These are phyloP conservation scores for Archocentrus centrarchus DNA, from an alignment of 2,113 vertebrate species.

Conservation along the genomic window DNA sequence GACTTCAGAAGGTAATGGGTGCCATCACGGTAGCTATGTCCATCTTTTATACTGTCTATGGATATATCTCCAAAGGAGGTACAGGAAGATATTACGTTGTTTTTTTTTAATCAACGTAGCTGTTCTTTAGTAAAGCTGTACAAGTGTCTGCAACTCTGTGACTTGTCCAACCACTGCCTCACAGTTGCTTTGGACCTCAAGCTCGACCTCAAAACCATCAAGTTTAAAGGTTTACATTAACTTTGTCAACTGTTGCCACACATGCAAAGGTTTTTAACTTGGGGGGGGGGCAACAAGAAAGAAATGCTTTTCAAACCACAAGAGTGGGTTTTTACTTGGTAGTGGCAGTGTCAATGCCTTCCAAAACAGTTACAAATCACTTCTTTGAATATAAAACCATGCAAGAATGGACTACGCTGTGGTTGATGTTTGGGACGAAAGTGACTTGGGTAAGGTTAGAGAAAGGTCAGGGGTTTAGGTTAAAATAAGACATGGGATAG, in stretches of 20 bases:
- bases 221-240: neutral
- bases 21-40: neutral
- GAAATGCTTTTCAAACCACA: no score
- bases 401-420: neutral
- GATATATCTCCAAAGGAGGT: neutral
- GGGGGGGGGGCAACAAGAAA: no score
- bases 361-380: neutral
- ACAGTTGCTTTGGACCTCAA: neutral
- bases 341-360: neutral
- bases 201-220: neutral
- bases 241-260: neutral
- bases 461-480: constrained; percentile 11
- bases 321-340: neutral
- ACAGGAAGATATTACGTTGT: neutral
- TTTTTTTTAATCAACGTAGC: neutral
- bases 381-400: neutral
- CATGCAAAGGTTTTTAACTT: neutral
- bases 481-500: neutral
- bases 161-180: neutral
- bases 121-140: neutral
- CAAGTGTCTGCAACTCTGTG: neutral
- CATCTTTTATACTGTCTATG: neutral
- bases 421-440: neutral
- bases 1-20: neutral
- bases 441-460: neutral